Evolutionary conservation across 2,113 vertebrate species (phyloP).

Genomic region (Panurus biarmicus): DNA sequence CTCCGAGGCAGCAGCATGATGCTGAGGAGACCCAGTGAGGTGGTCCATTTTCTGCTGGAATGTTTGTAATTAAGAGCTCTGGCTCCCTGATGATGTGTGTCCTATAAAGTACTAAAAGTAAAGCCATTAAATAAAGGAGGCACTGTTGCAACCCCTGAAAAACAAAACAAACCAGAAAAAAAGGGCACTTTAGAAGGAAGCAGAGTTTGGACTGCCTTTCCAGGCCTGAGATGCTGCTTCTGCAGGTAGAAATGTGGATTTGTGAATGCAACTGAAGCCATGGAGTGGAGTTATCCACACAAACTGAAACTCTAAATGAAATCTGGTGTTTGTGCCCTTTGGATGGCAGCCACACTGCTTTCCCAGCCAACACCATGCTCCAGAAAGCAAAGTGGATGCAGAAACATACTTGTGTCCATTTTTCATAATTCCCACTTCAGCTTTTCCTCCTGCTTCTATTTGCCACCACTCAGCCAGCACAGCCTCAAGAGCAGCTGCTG

Average conservation of each 20-base stretch:
- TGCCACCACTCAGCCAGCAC: neutral
- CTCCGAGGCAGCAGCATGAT: neutral
- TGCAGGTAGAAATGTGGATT: neutral
- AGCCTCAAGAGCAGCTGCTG: accelerated
- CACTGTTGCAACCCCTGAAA: neutral
- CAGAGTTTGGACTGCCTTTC: neutral
- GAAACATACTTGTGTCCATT: neutral
- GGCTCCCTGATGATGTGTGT: neutral
- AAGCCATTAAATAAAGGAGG: neutral
- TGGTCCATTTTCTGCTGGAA: neutral
- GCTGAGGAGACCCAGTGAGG: neutral
- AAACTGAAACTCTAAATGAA: neutral
- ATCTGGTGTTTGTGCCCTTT: neutral
- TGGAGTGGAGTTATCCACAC: neutral
- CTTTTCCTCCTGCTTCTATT: neutral
- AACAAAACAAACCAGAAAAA: neutral
- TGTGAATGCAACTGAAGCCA: accelerated
- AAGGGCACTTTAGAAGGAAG: neutral
- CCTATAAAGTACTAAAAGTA: neutral
- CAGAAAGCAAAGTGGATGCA: neutral
- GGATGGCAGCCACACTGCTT: neutral
- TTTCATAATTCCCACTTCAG: neutral
- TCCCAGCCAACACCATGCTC: neutral
- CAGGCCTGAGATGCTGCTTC: neutral
- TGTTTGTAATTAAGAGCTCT: neutral